These are phyloP conservation scores for Lasaia peninsularis DNA, from an alignment of 1,140 invertebrate species.

Conservation along the genomic window DNA sequence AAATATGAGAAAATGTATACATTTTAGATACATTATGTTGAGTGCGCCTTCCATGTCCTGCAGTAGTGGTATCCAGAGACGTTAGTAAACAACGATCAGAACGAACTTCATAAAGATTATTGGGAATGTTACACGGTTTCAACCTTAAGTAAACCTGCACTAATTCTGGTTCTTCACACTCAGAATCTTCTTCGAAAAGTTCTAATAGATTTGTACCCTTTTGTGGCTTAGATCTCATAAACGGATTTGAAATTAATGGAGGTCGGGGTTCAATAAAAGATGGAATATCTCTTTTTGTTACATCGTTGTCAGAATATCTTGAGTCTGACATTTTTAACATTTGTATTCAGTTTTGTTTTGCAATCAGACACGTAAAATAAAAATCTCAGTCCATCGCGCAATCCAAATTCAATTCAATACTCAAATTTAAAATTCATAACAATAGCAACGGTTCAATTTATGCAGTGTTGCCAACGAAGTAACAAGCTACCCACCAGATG, in stretches of 20 bases:
- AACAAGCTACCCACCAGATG: too few relatives aligned
- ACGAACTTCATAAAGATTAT: constrained; percentile 56
- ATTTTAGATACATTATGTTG: constrained; percentile 67
- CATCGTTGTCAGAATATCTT: constrained; percentile 1
- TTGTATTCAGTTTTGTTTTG: too few relatives aligned
- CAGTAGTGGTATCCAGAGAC: constrained; percentile 55
- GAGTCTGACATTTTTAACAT: not conserved
- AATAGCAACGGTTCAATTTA: not conserved
- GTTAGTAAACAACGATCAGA: constrained; percentile 58
- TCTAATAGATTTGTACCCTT: constrained; percentile 64
- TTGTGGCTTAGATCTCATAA: constrained; percentile 62
- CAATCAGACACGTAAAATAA: too few relatives aligned
- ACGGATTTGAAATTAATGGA: constrained; percentile 66
- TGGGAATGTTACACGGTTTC: constrained; percentile 52
- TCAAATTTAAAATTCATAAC: not conserved
- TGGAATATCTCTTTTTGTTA: not conserved
- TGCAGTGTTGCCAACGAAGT: too few relatives aligned
- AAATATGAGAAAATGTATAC: constrained; percentile 67
- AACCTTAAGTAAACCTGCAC: constrained; percentile 63
- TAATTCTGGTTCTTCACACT: constrained; percentile 51
- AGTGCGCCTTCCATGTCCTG: constrained; percentile 58
- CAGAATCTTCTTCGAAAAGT: constrained; percentile 56
- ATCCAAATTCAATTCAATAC: not conserved
- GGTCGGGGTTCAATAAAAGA: constrained; percentile 64
- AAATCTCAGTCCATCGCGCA: too few relatives aligned